phyloP scores from a whole-genome alignment of 2,888 invertebrate genomes.

The Opisthograptis luteolata region DNA sequence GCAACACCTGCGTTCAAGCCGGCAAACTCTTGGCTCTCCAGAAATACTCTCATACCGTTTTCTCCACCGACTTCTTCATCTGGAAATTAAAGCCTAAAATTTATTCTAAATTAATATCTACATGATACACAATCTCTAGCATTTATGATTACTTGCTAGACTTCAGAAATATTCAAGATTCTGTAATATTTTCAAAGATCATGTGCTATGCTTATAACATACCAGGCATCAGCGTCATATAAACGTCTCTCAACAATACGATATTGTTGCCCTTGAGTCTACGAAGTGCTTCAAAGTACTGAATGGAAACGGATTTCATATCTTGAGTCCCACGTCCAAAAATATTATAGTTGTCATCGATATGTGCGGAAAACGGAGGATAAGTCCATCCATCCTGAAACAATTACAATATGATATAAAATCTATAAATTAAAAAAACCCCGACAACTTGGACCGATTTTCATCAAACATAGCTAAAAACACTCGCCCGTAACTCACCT shows the following conservation, averaged over 20 bases:
- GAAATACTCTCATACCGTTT: slow-evolving; percentile 89
- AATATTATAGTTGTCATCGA: slow-evolving; percentile 91
- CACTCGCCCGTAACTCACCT: too few relatives aligned
- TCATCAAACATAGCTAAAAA: too few relatives aligned
- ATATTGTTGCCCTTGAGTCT: slow-evolving; percentile 76
- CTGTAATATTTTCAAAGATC: too few relatives aligned
- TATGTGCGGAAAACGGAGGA: slow-evolving; percentile 91
- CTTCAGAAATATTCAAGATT: too few relatives aligned
- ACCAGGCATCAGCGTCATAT: slow-evolving; percentile 88
- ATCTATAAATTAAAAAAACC: too few relatives aligned
- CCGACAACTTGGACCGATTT: too few relatives aligned
- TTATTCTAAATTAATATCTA: too few relatives aligned
- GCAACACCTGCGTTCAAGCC: slow-evolving; percentile 90
- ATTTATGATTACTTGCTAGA: too few relatives aligned
- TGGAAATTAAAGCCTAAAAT: slow-evolving; percentile 55
- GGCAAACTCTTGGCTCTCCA: slow-evolving; percentile 86
- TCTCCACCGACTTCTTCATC: slow-evolving; percentile 93
- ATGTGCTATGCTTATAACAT: slow-evolving; percentile 24
- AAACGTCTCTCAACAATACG: slow-evolving; percentile 82
- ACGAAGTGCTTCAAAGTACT: slow-evolving; percentile 86
- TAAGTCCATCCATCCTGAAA: slow-evolving; percentile 86
- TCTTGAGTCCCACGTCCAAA: slow-evolving; percentile 93
- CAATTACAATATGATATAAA: not conserved
- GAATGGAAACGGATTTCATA: slow-evolving; percentile 89
- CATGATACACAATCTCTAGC: too few relatives aligned